Base-by-base conservation (phyloP, 37 sponge, comb jelly and placozoan genomes). In the Crambe crambe region DNA sequence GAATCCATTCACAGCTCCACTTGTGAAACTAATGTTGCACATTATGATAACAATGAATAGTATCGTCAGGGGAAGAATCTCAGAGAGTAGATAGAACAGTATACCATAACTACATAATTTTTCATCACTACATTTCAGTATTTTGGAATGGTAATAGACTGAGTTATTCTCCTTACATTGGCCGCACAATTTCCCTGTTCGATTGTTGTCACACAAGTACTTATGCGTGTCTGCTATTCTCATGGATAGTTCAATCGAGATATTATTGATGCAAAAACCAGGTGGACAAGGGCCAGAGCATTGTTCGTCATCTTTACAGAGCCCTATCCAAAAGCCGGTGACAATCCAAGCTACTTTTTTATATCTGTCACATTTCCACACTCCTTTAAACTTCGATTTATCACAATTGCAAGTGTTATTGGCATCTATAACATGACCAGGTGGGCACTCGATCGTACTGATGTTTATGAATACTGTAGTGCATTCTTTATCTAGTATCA, bases 21-120 rank as follows among this genome's bases (percentile, higher is more conserved):
- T 40, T 20, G 80, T 43, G 37, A 79, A 66, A 25, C 70, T 66
- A 20, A 79, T 34, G 37, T 68, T 44, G 57, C 61, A 79, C 0
- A 65, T 1, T 10, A 43, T 54, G 37, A 68, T 43, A 1, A 67
- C 56, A 0, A 79, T n/a, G 37, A 79, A 79, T 18, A 79, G 9
- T 18, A 51, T 18, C 54, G 54, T 51, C 54, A 51, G 15, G 15
- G 54, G 54, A 51, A 51, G 15, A 18, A 51, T 9, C 54, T 51
- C 54, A 51, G 54, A 51, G 54, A 51, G 15, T 51, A 51, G 9
- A 15, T 51, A 51, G 9, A 51, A 15, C 15, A 51, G 9, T 9
- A 51, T 51, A 9, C 54, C 54, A 51, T 51, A 51, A 9, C 54
- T 51, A 15, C 54, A 51, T 18, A 51, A 15, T 9, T 9, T 18